A percentile compares a stretch with the other conserved stretches of the same genome.
Evolutionary conservation across 1,140 invertebrate species (phyloP).

Genomic region (Olivierus martensii): DNA sequence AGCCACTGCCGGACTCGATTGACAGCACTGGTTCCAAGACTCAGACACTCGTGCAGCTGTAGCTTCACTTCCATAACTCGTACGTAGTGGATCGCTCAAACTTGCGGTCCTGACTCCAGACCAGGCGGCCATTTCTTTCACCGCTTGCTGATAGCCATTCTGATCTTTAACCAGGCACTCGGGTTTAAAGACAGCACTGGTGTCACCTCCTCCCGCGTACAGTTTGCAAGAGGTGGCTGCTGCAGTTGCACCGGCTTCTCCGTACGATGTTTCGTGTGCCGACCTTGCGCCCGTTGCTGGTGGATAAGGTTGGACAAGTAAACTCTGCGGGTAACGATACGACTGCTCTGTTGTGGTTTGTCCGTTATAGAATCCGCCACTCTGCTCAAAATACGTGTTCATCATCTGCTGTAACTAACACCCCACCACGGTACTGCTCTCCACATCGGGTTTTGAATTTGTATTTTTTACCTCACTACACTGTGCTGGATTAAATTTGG

Average conservation of each 20-base stretch:
- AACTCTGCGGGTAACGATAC: conserved; percentile 60
- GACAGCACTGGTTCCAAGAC: conserved; percentile 66
- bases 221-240: conserved; percentile 50
- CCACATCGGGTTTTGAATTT: conserved; percentile 26
- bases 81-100: conserved; percentile 18
- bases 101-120: conserved; percentile 34
- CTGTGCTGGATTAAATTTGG: conserved; percentile 27
- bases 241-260: conserved; percentile 38
- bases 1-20: conserved; percentile 48
- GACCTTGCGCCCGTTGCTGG: conserved; percentile 49
- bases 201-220: conserved; percentile 37
- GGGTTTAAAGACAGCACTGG: conserved; percentile 18
- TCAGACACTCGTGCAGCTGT: conserved; percentile 36
- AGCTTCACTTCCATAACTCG: conserved; percentile 39
- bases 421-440: conserved; percentile 18
- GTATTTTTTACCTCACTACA: conserved; percentile 25
- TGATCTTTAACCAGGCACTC: conserved; percentile 20
- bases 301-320: conserved; percentile 31
- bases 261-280: conserved; percentile 41
- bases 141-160: conserved; percentile 21
- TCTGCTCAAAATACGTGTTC: conserved; percentile 92
- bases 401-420: conserved; percentile 38
- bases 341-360: conserved; percentile 47
- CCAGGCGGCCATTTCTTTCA: conserved; percentile 34
- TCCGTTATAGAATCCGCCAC: conserved; percentile 70